These are phyloP conservation scores for Drosophila mauritiana DNA, from an alignment of 1,140 invertebrate species.

Conservation along the genomic window DNA sequence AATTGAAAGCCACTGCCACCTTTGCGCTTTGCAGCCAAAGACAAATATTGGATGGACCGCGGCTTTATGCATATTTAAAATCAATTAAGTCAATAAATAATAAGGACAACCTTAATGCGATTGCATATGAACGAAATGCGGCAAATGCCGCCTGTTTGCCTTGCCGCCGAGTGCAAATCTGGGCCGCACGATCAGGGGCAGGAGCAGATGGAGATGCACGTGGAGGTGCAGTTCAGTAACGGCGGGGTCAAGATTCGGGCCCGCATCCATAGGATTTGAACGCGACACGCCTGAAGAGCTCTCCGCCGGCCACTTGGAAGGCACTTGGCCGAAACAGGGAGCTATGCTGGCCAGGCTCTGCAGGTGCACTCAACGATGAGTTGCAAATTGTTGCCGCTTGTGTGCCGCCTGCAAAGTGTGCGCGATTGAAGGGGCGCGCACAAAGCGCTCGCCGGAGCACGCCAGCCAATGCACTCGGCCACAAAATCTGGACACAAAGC, in stretches of 20 bases:
- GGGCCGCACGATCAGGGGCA: too few relatives aligned
- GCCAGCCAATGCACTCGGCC: slow-evolving; percentile 50
- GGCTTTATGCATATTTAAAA: slow-evolving; percentile 85
- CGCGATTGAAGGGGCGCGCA: not conserved
- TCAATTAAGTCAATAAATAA: slow-evolving; percentile 84
- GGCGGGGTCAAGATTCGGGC: slow-evolving; percentile 36
- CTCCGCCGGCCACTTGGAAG: slow-evolving; percentile 6
- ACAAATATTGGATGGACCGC: slow-evolving; percentile 81
- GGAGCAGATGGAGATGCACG: too few relatives aligned
- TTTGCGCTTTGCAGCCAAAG: slow-evolving; percentile 75
- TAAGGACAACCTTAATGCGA: slow-evolving; percentile 77
- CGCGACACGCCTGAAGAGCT: slow-evolving; percentile 41
- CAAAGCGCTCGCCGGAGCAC: slow-evolving; percentile 41
- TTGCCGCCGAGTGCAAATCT: not conserved
- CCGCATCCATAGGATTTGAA: slow-evolving; percentile 42
- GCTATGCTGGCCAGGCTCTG: not conserved
- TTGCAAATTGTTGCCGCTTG: slow-evolving; percentile 48
- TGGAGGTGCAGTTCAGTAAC: too few relatives aligned
- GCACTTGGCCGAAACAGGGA: not conserved
- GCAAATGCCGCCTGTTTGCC: slow-evolving; percentile 11
- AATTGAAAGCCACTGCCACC: slow-evolving; percentile 70
- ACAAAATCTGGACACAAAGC: slow-evolving; percentile 48
- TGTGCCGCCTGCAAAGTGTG: slow-evolving; percentile 5
- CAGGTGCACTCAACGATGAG: slow-evolving; percentile 51
- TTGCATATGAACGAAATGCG: slow-evolving; percentile 56